A percentile compares a stretch with the other conserved stretches of the same genome.
Conservation (phyloP, 2,888 invertebrate genomes). For the Acholoe squamosa region DNA sequence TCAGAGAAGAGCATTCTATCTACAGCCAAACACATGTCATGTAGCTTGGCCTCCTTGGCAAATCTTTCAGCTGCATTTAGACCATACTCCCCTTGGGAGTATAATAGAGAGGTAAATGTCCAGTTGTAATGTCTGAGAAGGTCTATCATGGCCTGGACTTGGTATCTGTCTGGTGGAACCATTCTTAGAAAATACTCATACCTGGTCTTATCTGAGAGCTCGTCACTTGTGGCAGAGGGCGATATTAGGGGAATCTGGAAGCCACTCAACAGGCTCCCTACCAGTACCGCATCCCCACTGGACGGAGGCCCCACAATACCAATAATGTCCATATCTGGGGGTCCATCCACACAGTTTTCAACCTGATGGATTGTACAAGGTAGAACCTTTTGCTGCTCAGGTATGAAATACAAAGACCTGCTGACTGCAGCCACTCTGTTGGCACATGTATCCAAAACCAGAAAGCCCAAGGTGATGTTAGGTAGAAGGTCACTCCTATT, state of each 20-base stretch:
- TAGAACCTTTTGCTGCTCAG: background rate
- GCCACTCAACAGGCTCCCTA: constrained; percentile 68
- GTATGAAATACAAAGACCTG: background rate
- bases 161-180: constrained; percentile 71
- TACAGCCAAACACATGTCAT: constrained; percentile 45
- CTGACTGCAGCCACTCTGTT: constrained; percentile 18
- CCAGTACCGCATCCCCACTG: background rate
- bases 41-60: background rate
- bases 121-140: constrained; percentile 21
- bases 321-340: background rate
- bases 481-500: background rate
- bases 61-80: constrained; percentile 37
- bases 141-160: constrained; percentile 55
- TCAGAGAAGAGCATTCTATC: background rate
- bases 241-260: constrained; percentile 70
- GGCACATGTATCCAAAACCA: constrained; percentile 62
- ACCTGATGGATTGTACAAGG: background rate
- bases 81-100: constrained; percentile 85
- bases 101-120: background rate
- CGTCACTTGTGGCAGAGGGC: constrained; percentile 69
- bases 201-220: constrained; percentile 65
- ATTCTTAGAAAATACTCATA: constrained; percentile 71
- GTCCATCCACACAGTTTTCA: background rate
- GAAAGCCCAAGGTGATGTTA: constrained; percentile 58
- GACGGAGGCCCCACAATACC: background rate